phyloP scores from a whole-genome alignment of 2,113 vertebrate genomes.

The Microtus pennsylvanicus region DNA sequence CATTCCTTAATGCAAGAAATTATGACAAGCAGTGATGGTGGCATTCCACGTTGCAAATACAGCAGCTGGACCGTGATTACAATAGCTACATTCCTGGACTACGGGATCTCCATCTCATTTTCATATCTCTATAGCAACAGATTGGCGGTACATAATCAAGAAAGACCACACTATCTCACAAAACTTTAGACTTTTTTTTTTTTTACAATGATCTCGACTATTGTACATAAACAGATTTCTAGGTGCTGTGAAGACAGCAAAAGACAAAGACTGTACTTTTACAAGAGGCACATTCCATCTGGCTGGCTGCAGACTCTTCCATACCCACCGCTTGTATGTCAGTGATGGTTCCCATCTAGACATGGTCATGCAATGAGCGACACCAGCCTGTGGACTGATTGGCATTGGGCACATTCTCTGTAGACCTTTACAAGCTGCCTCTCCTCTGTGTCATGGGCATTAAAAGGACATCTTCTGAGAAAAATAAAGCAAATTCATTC shows the following conservation, averaged over 20 bases:
- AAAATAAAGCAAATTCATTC: not conserved
- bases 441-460: not conserved
- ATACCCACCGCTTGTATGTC: not conserved
- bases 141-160: not conserved
- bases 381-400: not conserved
- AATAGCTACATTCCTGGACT: not conserved
- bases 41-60: not conserved
- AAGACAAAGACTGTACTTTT: not conserved
- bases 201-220: not conserved
- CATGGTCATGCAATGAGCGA: not conserved
- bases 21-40: not conserved
- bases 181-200: not conserved
- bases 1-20: not conserved
- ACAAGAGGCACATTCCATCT: not conserved
- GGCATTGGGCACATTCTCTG: not conserved
- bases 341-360: not conserved
- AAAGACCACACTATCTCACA: not conserved
- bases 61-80: not conserved
- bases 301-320: not conserved
- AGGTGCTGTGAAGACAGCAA: not conserved
- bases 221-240: not conserved
- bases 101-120: not conserved
- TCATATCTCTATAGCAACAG: not conserved
- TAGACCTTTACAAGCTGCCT: not conserved
- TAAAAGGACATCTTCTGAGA: not conserved